Base-by-base conservation (phyloP, 2,888 invertebrate genomes). In the Cecidostiba fungosa region DNA sequence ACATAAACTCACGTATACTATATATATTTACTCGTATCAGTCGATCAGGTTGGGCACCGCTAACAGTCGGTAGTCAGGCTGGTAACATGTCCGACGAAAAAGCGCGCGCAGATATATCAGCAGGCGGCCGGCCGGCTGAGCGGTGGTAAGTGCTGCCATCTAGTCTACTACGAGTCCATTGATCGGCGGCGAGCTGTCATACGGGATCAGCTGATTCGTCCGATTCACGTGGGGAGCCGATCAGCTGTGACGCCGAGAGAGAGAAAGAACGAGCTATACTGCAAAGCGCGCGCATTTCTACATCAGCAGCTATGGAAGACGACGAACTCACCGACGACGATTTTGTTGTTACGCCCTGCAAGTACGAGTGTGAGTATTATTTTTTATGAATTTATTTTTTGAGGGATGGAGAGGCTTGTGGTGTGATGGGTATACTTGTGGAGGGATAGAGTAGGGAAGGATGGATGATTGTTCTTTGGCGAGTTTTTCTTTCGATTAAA, bases 341-440 rank as follows among this genome's bases (percentile, higher is more conserved):
- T 91, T 95, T 96, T 87, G 90, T 93, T 83, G 91, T 97, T 89
- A 95, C 97, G 0, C 95, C 95, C 39, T 92, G 94, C 29, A 97
- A 97, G 94, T 97, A 97, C 92, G 97, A 98, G 95, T 97, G 97
- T 97, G 94, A 96, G 97, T 94, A 89, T 59, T 29, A 1, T 23
- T 54, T 54, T 47, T 12, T 54, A 0, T 85, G 10, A 0, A 10
- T 0, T 39, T 39, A 39, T 39, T 39, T 12, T 43, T 43, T 39
- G 70, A 8, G 16, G 19, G 1, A 36, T 26, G 14, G 8, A 8
- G 10, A 26, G 4, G 10, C 26, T 12, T 6, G 0, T 62, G 26
- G 6, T 62, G 39, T 39, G 39, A n/a, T n/a, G n/a, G 6, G 43
- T 10, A 43, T 3, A 12, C 43, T 12, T 6, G 39, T 4, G 47